A percentile compares a stretch with the other conserved stretches of the same genome.
These are phyloP conservation scores for Stenurella melanura DNA, from an alignment of 2,888 invertebrate genomes.

Conservation along the genomic window DNA sequence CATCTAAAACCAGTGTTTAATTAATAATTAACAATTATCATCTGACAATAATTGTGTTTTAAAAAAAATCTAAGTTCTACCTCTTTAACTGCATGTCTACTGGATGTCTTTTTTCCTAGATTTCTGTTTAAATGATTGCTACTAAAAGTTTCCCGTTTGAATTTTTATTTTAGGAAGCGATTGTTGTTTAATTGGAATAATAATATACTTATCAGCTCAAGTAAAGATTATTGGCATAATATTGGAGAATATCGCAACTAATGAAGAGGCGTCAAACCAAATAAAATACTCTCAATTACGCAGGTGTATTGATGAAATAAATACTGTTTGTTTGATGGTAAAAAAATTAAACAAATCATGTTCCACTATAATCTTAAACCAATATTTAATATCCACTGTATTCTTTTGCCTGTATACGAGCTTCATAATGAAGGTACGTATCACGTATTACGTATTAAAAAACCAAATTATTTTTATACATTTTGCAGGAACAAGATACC, in stretches of 20 bases:
- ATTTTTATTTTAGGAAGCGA: conserved; percentile 27
- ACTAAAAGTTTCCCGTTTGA: too few species aligned
- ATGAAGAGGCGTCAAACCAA: not conserved
- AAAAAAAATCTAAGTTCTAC: too few species aligned
- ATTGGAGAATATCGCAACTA: not conserved
- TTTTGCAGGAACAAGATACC: too few species aligned
- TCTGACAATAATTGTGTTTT: too few species aligned
- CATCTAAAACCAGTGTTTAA: too few species aligned
- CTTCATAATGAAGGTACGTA: conserved; percentile 18
- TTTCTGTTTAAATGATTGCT: too few species aligned
- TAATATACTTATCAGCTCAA: conserved; percentile 19
- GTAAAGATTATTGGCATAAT: conserved; percentile 17
- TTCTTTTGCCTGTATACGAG: not conserved
- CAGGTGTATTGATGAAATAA: conserved; percentile 23
- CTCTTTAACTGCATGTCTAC: too few species aligned
- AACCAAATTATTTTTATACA: not conserved
- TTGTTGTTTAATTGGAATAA: conserved; percentile 17
- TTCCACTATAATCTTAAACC: conserved; percentile 15
- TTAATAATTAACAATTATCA: too few species aligned
- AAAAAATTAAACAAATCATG: not conserved
- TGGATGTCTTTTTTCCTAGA: too few species aligned
- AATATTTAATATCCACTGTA: conserved; percentile 6
- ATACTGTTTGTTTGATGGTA: not conserved
- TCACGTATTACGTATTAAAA: not conserved
- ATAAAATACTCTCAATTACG: conserved; percentile 5